Conservation (phyloP, 2,113 vertebrate species). For the Gopherus flavomarginatus region DNA sequence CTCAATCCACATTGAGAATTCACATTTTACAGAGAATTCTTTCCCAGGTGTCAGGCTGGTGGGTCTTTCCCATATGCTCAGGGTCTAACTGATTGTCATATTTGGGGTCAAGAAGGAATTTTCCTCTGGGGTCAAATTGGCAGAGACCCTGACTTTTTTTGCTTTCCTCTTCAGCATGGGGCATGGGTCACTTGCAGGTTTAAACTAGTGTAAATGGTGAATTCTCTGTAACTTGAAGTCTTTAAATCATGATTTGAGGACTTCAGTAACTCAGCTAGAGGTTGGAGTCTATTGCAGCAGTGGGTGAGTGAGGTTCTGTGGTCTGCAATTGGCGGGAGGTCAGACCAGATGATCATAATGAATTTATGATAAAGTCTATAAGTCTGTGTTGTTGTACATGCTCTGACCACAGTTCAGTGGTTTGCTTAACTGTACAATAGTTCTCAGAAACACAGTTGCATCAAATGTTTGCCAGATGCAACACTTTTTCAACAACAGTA, state of each 20-base stretch:
- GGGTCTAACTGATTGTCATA: background rate
- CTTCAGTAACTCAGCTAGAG: background rate
- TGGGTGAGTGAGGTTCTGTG: background rate
- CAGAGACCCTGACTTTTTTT: background rate
- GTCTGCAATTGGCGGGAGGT: background rate
- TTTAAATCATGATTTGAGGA: background rate
- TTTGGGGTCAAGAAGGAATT: background rate
- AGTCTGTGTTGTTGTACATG: background rate
- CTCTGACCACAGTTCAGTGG: conserved; percentile 8
- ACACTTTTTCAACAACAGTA: background rate
- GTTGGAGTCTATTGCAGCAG: background rate
- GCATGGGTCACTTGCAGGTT: background rate
- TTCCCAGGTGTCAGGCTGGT: background rate
- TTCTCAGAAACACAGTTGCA: background rate
- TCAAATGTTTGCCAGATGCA: background rate
- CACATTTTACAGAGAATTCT: background rate
- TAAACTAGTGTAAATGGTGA: background rate
- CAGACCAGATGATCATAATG: background rate
- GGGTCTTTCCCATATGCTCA: background rate
- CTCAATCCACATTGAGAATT: background rate
- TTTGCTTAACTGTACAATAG: background rate
- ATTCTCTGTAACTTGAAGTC: background rate
- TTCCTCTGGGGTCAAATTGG: background rate
- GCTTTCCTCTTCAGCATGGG: background rate
- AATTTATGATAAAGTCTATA: background rate